Base-by-base conservation (phyloP, 1,140 invertebrate genomes). In the Arion vulgaris region DNA sequence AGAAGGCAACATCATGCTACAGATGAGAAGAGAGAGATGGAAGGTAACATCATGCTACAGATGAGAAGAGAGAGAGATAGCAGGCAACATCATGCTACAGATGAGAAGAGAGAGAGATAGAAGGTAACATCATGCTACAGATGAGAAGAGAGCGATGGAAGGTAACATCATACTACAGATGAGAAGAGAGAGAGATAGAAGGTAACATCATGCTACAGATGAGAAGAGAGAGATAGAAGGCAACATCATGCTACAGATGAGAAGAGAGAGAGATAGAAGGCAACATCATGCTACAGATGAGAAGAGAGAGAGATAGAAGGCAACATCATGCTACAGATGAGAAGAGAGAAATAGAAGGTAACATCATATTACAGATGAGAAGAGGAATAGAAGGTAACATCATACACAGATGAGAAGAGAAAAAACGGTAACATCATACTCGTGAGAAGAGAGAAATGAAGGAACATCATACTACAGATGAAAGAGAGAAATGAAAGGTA, bases 211-310 rank as follows among this genome's bases (percentile, higher is more conserved):
- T n/a, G 11, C 53, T 71, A 28, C 5, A 26, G 49, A 72, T 38
- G 62, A n/a, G 36, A 45, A 28, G 66, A 26, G 26, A 23, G 66
- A 19, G 77, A 34, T 62, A 81, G 19, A 51, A 68, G 36, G 83
- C 41, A 28, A 28, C 36, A 19, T 32, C 26, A 57, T n/a, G 11
- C 53, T 71, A 28, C 5, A 26, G 49, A 72, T 38, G 62, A n/a
- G 36, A 45, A 28, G 66, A 26, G 26, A 23, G 66, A 19, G 19
- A n/a, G 77, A 34, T 62, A 81, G 19, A 51, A 68, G 36, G 83
- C 41, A 28, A 28, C 36, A 19, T 32, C 26, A 57, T n/a, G 11
- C 53, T 71, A 28, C 5, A 26, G 49, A 72, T 38, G 62, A n/a
- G 36, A 45, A 28, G 66, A 26, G 26, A 23, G 66, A 19, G 19